Base-by-base conservation (phyloP, 2,888 invertebrate genomes). In the Uropetala carovei region DNA sequence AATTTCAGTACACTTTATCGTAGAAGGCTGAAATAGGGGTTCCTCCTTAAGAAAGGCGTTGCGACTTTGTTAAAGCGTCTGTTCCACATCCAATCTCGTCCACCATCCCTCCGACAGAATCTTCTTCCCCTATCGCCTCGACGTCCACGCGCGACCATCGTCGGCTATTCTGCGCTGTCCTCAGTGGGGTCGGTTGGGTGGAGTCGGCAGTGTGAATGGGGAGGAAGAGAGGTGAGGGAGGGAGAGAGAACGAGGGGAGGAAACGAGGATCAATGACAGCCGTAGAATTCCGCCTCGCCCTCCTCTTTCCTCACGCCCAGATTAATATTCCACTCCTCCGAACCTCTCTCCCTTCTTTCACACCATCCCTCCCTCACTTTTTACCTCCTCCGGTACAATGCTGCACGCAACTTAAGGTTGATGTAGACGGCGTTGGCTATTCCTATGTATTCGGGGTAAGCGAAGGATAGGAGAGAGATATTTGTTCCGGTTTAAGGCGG, bases 301-400 rank as follows among this genome's bases (percentile, higher is more conserved):
- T 75, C 75, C 75, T 27, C 75, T n/a, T 22, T 75, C 75, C 75
- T 22, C 75, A 22, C 22, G 75, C 75, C 75, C 22, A 75, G 75
- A 75, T 75, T 75, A 27, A 75, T 75, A 75, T 75, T 75, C 27
- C 75, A 75, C 27, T 27, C 27, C 27, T 75, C 18, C 22, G 22
- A n/a, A n/a, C n/a, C n/a, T n/a, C n/a, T n/a, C n/a, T n/a, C n/a
- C n/a, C n/a, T n/a, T n/a, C n/a, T n/a, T n/a, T n/a, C n/a, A n/a
- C n/a, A n/a, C n/a, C 22, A 75, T 27, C 75, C 75, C 75, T 75
- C 27, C 75, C 75, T 13, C 75, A 18, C n/a, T 13, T 16, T 16
- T 43, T 43, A 43, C 7, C 9, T 22, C 18, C 75, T 7, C 13
- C 75, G 22, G 18, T 22, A 0, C 27, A 13, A 22, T 11, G 22